Percentiles rank a stretch among this genome's conserved stretches.
Evolutionary conservation across 2,113 vertebrate genomes (phyloP).

Genomic region (Pangasianodon gigas): DNA sequence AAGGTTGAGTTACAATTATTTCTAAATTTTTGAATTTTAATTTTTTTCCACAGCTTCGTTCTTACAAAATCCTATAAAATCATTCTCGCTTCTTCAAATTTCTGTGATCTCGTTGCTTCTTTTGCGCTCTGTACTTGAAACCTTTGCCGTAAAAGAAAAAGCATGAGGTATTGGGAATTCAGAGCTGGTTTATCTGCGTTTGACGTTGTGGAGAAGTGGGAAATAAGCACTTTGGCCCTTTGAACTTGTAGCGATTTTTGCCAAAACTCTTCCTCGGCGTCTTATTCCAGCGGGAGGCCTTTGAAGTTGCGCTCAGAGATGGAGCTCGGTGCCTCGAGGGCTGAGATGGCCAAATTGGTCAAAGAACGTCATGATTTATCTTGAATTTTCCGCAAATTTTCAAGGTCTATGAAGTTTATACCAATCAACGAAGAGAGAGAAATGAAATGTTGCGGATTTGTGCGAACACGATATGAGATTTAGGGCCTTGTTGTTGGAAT

Average conservation of each 20-base stretch:
- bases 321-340: slow-evolving; percentile 3
- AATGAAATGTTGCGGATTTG: not conserved
- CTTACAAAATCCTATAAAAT: not conserved
- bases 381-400: not conserved
- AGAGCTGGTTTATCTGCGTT: not conserved
- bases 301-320: slow-evolving; percentile 37
- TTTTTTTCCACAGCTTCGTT: not conserved
- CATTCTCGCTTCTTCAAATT: not conserved
- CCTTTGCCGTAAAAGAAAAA: not conserved
- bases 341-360: not conserved
- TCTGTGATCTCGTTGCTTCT: not conserved
- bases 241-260: slow-evolving; percentile 22
- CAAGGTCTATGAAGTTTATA: not conserved
- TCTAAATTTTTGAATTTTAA: not conserved
- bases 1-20: not conserved
- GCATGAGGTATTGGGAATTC: not conserved
- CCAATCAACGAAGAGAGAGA: not conserved
- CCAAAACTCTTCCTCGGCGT: not conserved
- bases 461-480: not conserved
- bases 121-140: not conserved
- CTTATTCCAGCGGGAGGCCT: slow-evolving; percentile 24
- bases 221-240: slow-evolving; percentile 15
- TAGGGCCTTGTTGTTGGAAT: not conserved
- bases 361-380: not conserved
- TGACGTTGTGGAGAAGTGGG: not conserved